Percentiles rank a stretch among this genome's conserved stretches.
phyloP scores from a whole-genome alignment of 2,888 invertebrate genomes.

The Drosophila siamana region DNA sequence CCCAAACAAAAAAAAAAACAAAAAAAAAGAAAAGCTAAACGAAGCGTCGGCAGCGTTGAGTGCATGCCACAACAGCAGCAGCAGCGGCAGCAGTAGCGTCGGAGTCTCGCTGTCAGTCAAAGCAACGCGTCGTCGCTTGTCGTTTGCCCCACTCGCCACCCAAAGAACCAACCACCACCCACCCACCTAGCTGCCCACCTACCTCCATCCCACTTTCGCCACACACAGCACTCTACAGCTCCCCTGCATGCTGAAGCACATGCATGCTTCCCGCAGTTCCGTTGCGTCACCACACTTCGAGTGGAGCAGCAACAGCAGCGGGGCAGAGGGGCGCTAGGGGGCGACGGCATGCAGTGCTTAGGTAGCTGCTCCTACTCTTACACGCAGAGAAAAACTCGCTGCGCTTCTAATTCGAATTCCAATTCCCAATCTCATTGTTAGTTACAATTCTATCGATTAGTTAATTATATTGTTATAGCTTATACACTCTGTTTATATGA shows the following conservation, averaged over 20 bases:
- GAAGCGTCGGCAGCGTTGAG: constrained; percentile 46
- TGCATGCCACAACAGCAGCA: constrained; percentile 49
- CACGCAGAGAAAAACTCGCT: neutral
- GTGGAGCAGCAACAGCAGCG: constrained; percentile 13
- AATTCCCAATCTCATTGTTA: too few relatives aligned
- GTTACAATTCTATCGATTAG: too few relatives aligned
- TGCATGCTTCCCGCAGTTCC: constrained; percentile 66
- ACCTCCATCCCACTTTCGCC: constrained; percentile 3
- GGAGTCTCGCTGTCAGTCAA: constrained; percentile 62
- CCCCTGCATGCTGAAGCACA: constrained; percentile 45
- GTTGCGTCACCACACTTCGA: constrained; percentile 64
- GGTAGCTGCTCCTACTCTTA: constrained; percentile 58
- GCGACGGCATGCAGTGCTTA: constrained; percentile 62
- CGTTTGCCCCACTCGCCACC: constrained; percentile 10
- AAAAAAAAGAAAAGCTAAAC: constrained; percentile 23
- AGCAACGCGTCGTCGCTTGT: constrained; percentile 61
- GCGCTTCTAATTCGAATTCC: neutral
- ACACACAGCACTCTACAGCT: neutral
- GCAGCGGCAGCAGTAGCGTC: constrained; percentile 6
- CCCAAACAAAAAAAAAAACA: constrained; percentile 1
- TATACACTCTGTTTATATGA: too few relatives aligned
- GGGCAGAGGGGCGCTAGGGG: neutral
- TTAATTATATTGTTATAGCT: too few relatives aligned
- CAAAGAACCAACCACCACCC: too few relatives aligned
- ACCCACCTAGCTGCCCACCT: neutral